Evolutionary conservation across 1,140 invertebrate species (phyloP).

Genomic region (Uloborus diversus): DNA sequence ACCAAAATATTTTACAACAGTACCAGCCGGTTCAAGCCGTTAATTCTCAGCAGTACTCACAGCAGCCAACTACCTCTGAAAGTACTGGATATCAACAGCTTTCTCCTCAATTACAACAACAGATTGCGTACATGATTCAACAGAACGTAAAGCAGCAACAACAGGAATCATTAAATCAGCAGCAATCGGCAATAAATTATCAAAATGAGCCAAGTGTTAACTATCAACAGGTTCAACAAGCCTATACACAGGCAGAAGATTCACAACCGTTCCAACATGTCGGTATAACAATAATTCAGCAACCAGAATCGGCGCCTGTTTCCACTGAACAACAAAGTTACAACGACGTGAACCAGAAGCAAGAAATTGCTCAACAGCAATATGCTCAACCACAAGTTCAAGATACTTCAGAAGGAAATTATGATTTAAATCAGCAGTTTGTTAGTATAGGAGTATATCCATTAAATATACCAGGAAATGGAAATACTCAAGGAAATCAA

Average conservation of each 20-base stretch:
- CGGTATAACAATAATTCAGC: neutral
- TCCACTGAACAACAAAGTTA: neutral
- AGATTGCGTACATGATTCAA: too few relatives aligned
- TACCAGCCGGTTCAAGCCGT: too few relatives aligned
- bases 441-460: constrained; percentile 24
- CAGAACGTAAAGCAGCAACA: neutral
- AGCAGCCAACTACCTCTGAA: too few relatives aligned
- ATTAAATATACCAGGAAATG: neutral
- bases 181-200: neutral
- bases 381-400: neutral
- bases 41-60: too few relatives aligned
- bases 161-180: neutral
- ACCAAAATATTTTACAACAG: too few relatives aligned
- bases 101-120: too few relatives aligned
- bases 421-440: neutral
- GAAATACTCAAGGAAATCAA: neutral
- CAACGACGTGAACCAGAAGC: neutral
- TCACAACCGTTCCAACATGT: neutral
- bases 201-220: neutral
- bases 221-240: neutral
- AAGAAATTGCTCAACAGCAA: neutral
- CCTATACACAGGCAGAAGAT: neutral
- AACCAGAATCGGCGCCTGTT: neutral
- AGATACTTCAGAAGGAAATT: neutral
- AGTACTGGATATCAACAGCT: too few relatives aligned